A percentile compares a stretch with the other conserved stretches of the same genome.
phyloP scores from a whole-genome alignment of 2,797 vertebrate species.

The Protosalanx chinensis region DNA sequence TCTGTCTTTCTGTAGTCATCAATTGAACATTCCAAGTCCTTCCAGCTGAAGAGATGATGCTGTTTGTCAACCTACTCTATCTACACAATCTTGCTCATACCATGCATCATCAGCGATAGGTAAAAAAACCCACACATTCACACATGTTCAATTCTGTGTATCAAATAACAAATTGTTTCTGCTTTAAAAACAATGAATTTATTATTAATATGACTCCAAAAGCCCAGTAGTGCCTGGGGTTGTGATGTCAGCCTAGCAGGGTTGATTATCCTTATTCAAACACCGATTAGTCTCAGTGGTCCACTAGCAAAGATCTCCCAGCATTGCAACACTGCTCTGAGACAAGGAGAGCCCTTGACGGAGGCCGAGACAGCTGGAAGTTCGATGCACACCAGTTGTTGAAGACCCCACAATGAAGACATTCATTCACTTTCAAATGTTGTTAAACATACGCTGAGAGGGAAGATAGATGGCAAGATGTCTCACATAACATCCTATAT shows the following conservation, averaged over 20 bases:
- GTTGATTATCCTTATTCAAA: conserved; percentile 25
- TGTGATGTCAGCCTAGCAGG: background rate
- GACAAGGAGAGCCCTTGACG: conserved; percentile 33
- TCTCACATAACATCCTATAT: background rate
- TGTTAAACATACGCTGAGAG: background rate
- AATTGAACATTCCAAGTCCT: too few species aligned
- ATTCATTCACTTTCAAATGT: conserved; percentile 27
- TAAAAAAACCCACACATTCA: too few species aligned
- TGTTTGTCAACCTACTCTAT: too few species aligned
- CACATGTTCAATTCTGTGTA: background rate
- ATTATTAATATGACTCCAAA: background rate
- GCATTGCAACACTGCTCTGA: background rate
- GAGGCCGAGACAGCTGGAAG: conserved; percentile 40
- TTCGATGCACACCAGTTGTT: conserved; percentile 28
- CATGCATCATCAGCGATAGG: too few species aligned
- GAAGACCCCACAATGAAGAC: conserved; percentile 40
- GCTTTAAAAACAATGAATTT: too few species aligned
- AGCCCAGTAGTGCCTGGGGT: background rate
- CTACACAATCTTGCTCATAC: too few species aligned
- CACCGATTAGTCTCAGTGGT: conserved; percentile 30
- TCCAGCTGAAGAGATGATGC: background rate
- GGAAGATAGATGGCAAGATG: background rate
- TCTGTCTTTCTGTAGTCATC: background rate
- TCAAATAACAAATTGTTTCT: too few species aligned
- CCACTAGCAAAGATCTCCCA: background rate